Evolutionary conservation across 2,888 invertebrate species (phyloP).

Genomic region (Oithona nana): DNA sequence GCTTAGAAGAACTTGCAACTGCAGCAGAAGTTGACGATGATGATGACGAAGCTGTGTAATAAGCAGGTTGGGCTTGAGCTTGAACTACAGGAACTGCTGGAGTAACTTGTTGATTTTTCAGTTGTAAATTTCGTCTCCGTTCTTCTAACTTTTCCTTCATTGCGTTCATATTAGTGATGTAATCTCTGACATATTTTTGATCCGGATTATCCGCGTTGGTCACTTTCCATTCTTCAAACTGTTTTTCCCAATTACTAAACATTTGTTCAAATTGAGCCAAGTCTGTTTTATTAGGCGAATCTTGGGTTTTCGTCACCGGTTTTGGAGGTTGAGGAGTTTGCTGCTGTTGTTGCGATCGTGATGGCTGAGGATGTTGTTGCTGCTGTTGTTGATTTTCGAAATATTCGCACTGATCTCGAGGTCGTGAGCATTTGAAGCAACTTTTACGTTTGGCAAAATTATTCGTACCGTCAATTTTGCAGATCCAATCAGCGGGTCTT

Average conservation of each 20-base stretch:
- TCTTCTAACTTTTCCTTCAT: not conserved
- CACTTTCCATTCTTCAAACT: slow-evolving; percentile 74
- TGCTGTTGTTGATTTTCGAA: not conserved
- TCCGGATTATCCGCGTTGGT: slow-evolving; percentile 82
- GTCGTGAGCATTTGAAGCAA: not conserved
- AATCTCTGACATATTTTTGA: slow-evolving; percentile 18
- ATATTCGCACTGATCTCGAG: not conserved
- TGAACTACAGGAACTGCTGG: too few relatives aligned
- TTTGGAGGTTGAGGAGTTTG: not conserved
- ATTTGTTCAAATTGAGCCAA: slow-evolving; percentile 60
- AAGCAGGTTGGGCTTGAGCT: too few relatives aligned
- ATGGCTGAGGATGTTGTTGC: not conserved
- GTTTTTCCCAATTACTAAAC: slow-evolving; percentile 75
- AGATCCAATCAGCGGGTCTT: not conserved
- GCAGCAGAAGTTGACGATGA: too few relatives aligned
- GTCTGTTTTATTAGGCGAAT: too few relatives aligned
- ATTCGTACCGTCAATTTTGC: not conserved
- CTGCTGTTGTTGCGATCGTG: not conserved
- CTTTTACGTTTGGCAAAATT: not conserved
- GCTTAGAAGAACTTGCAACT: not conserved
- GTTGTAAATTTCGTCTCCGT: not conserved
- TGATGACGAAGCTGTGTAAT: too few relatives aligned
- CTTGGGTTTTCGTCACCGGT: too few relatives aligned
- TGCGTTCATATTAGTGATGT: not conserved
- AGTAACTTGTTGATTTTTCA: not conserved